These are phyloP conservation scores for Drusus annulatus DNA, from an alignment of 1,140 invertebrate genomes.

Conservation along the genomic window DNA sequence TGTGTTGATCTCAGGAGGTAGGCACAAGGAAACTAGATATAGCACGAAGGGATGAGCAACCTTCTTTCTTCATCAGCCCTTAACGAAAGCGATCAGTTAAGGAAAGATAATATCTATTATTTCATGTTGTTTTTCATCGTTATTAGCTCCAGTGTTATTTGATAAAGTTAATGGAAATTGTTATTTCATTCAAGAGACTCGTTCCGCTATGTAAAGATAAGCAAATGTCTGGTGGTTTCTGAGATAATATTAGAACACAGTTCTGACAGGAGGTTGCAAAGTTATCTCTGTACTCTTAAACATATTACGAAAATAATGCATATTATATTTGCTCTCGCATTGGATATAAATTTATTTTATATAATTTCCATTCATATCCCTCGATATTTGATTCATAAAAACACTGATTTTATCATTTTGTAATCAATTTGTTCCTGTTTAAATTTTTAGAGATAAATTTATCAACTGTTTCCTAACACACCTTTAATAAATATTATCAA, in stretches of 20 bases:
- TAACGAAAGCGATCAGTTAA: background rate
- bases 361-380: too few species aligned
- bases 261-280: background rate
- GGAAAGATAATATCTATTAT: background rate
- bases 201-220: slow-evolving; percentile 32
- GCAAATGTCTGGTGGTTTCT: slow-evolving; percentile 8
- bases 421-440: too few species aligned
- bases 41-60: too few species aligned
- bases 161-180: slow-evolving; percentile 41
- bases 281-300: slow-evolving; percentile 4
- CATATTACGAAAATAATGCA: slow-evolving; percentile 1
- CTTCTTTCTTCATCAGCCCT: too few species aligned
- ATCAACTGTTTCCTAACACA: too few species aligned
- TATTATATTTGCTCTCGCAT: too few species aligned
- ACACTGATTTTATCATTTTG: too few species aligned
- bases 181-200: slow-evolving; percentile 35
- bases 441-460: too few species aligned
- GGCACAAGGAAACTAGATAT: slow-evolving; percentile 10
- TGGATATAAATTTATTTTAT: too few species aligned
- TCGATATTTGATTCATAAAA: too few species aligned
- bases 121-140: slow-evolving; percentile 11
- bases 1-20: slow-evolving; percentile 47
- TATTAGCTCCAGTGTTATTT: slow-evolving; percentile 25
- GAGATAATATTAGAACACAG: slow-evolving; percentile 17
- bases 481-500: too few species aligned